phyloP scores from a whole-genome alignment of 2,888 invertebrate genomes.

The Andrena minutula region DNA sequence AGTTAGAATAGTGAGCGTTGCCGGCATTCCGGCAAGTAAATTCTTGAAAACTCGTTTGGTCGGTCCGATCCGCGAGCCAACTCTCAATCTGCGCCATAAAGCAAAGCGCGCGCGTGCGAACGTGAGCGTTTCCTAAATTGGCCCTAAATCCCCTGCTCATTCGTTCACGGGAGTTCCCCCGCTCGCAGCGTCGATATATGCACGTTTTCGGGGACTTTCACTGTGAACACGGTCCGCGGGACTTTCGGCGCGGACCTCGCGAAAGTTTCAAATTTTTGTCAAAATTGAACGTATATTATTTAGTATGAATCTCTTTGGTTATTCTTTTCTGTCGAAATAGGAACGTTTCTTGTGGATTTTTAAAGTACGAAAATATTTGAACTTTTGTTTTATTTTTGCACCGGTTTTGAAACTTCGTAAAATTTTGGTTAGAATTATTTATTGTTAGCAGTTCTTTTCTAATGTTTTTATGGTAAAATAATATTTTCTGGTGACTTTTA shows the following conservation, averaged over 20 bases:
- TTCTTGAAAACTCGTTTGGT: slow-evolving; percentile 82
- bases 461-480: not conserved
- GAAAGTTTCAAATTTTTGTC: no score
- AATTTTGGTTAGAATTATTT: not conserved
- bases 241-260: no score
- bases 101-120: slow-evolving; percentile 70
- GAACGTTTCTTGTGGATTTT: not conserved
- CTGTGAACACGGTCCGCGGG: not conserved
- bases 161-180: slow-evolving; percentile 9
- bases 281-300: no score
- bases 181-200: not conserved
- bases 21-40: slow-evolving; percentile 81
- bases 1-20: slow-evolving; percentile 78
- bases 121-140: slow-evolving; percentile 74
- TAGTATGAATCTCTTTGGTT: no score
- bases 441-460: not conserved
- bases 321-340: not conserved
- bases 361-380: not conserved
- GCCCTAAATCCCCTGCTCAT: slow-evolving; percentile 64
- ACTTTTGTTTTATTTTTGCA: not conserved
- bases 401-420: not conserved
- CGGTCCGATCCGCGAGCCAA: slow-evolving; percentile 74
- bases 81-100: slow-evolving; percentile 74
- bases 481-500: not conserved
- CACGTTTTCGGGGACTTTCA: not conserved